Evolutionary conservation across 2,113 vertebrate genomes (phyloP).

Genomic region (Calypte anna): DNA sequence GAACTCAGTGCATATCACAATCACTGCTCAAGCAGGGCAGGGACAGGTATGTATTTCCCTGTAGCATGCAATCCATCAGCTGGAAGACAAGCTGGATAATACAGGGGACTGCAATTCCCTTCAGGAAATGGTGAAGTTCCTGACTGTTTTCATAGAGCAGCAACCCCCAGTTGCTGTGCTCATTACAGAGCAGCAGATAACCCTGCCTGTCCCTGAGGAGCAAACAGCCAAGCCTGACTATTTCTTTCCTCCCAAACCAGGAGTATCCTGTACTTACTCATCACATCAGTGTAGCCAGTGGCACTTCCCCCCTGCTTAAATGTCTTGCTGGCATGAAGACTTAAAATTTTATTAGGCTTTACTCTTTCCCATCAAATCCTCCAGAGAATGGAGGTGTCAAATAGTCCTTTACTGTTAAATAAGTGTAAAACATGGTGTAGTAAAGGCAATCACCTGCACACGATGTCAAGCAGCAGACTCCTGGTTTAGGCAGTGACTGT

Average conservation of each 20-base stretch:
- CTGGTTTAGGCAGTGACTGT: not conserved
- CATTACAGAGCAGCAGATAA: not conserved
- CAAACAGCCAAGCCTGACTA: not conserved
- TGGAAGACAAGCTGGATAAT: not conserved
- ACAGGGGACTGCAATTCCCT: not conserved
- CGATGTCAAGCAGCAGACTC: not conserved
- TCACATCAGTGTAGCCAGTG: not conserved
- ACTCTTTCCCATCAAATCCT: not conserved
- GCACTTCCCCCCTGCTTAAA: not conserved
- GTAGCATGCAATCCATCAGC: not conserved
- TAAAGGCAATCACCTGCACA: not conserved
- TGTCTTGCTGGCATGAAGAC: not conserved
- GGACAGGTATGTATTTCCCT: constrained; percentile 32
- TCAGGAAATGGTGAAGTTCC: not conserved
- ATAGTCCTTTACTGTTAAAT: not conserved
- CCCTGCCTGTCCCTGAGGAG: not conserved
- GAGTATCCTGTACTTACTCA: not conserved
- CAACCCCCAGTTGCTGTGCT: not conserved
- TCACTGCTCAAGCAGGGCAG: not conserved
- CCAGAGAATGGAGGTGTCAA: not conserved
- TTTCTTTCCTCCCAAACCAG: not conserved
- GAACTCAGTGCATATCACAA: constrained; percentile 46
- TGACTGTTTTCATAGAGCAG: not conserved
- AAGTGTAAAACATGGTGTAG: not conserved
- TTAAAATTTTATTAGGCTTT: not conserved